Conservation (phyloP, 2,113 vertebrate genomes). For the Notothenia coriiceps region DNA sequence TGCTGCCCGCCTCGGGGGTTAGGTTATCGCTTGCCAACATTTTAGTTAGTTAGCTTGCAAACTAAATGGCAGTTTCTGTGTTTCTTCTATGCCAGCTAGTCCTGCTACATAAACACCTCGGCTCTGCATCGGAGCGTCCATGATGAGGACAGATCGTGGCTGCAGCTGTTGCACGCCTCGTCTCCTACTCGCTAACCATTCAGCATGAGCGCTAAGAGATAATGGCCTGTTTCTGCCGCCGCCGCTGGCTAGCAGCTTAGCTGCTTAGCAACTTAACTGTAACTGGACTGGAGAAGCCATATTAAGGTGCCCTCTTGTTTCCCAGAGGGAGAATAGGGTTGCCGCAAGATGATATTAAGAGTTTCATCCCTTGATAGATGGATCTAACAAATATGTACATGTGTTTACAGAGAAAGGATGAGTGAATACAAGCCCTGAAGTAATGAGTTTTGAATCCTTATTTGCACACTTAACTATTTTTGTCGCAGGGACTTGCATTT, state of each 20-base stretch:
- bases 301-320: conserved; percentile 50
- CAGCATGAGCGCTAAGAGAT: conserved; percentile 42
- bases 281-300: conserved; percentile 64
- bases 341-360: conserved; percentile 40
- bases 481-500: conserved; percentile 16
- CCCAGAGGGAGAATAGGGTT: conserved; percentile 48
- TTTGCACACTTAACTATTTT: conserved; percentile 35
- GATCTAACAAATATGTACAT: conserved; percentile 51
- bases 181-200: conserved; percentile 38
- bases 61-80: conserved; percentile 23
- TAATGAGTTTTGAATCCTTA: conserved; percentile 46
- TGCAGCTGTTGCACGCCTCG: conserved; percentile 33
- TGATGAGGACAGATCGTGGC: conserved; percentile 29
- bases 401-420: conserved; percentile 39
- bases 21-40: conserved; percentile 56
- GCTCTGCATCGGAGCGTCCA: conserved; percentile 10
- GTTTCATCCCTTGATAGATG: conserved; percentile 50
- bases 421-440: conserved; percentile 28
- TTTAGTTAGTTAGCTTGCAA: conserved; percentile 53
- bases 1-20: conserved; percentile 56
- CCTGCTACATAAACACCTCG: conserved; percentile 26
- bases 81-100: conserved; percentile 4
- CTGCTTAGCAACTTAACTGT: conserved; percentile 66
- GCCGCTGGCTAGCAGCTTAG: conserved; percentile 48
- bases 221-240: conserved; percentile 48